These are phyloP conservation scores for Archaeoteleia sp. DNA, from an alignment of 2,888 invertebrate species.

Conservation along the genomic window DNA sequence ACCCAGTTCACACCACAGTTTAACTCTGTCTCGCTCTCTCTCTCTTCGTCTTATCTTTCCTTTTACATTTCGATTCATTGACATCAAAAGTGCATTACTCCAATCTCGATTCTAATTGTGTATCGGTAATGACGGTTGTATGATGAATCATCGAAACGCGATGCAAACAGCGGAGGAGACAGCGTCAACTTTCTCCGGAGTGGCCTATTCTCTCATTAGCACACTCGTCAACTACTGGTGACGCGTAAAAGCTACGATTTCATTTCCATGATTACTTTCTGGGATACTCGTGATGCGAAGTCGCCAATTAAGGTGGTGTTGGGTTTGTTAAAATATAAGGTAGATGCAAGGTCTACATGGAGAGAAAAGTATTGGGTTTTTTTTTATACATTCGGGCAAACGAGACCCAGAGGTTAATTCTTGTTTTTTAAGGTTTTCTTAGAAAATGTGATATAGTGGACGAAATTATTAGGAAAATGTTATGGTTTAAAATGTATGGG, in stretches of 20 bases:
- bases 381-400: too few relatives aligned
- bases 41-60: neutral
- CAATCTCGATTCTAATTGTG: too few relatives aligned
- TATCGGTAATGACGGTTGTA: neutral
- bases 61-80: neutral
- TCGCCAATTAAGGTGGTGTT: too few relatives aligned
- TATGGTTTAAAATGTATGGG: too few relatives aligned
- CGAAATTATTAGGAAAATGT: too few relatives aligned
- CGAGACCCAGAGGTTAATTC: too few relatives aligned
- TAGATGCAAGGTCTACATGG: too few relatives aligned
- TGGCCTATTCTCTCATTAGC: conserved; percentile 44
- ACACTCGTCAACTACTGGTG: conserved; percentile 7
- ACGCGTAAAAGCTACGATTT: conserved; percentile 26
- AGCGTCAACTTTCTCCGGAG: conserved; percentile 35
- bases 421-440: too few relatives aligned
- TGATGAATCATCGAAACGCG: conserved; percentile 27
- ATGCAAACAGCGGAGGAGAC: conserved; percentile 23
- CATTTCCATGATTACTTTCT: conserved; percentile 21
- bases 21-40: conserved; percentile 32
- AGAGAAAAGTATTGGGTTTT: too few relatives aligned
- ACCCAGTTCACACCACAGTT: conserved; percentile 55
- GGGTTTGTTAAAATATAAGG: too few relatives aligned
- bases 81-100: too few relatives aligned
- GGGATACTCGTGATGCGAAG: conserved; percentile 28
- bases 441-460: too few relatives aligned